These are phyloP conservation scores for Lysandra bellargus DNA, from an alignment of 2,888 invertebrate genomes.

Conservation along the genomic window DNA sequence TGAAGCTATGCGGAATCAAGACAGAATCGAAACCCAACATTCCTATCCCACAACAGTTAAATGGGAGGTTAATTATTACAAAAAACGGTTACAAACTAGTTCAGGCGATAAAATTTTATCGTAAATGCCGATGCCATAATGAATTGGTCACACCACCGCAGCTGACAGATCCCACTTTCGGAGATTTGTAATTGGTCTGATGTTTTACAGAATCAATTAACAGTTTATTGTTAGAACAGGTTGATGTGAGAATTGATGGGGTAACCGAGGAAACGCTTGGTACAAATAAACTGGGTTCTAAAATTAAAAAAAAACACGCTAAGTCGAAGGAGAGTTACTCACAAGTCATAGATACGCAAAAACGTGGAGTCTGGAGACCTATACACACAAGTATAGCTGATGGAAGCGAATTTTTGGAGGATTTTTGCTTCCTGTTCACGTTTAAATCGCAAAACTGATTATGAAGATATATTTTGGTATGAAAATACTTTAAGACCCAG, in stretches of 20 bases:
- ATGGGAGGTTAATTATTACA: not conserved
- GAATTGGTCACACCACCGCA: not conserved
- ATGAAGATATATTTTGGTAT: too few relatives aligned
- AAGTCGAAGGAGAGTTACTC: too few relatives aligned
- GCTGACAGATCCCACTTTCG: not conserved
- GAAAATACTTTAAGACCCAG: too few relatives aligned
- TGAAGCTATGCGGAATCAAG: not conserved
- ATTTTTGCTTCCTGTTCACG: too few relatives aligned
- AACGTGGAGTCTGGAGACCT: too few relatives aligned
- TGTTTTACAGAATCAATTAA: not conserved
- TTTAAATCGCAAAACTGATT: too few relatives aligned
- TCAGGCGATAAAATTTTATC: not conserved
- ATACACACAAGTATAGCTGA: too few relatives aligned
- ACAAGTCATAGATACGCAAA: too few relatives aligned
- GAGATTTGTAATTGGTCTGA: not conserved
- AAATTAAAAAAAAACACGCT: too few relatives aligned
- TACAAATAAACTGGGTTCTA: too few relatives aligned
- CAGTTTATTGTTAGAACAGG: not conserved
- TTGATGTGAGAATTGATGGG: not conserved
- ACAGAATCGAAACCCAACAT: not conserved
- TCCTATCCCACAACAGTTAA: not conserved
- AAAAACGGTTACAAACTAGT: not conserved
- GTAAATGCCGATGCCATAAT: not conserved
- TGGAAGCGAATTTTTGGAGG: too few relatives aligned
- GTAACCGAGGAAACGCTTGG: not conserved